phyloP scores from a whole-genome alignment of 2,113 vertebrate genomes.

The Psammodynastes pulverulentus region DNA sequence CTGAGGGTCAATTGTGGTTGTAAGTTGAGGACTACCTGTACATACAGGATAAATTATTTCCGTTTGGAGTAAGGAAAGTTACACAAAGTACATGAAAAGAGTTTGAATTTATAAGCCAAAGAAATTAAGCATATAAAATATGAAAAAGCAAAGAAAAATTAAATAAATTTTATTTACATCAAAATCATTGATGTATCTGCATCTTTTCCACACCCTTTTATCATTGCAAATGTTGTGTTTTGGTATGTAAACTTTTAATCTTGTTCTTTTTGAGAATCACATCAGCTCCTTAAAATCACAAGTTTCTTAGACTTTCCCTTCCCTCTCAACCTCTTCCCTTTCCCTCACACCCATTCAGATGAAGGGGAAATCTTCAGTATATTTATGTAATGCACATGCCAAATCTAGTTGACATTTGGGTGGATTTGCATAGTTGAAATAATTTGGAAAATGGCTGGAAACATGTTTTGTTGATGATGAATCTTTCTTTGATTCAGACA shows the following conservation, averaged over 20 bases:
- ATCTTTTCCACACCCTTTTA: neutral
- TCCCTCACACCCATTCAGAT: neutral
- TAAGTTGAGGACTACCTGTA: neutral
- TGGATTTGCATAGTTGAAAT: neutral
- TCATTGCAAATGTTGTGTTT: neutral
- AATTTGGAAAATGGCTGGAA: neutral
- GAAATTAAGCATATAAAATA: neutral
- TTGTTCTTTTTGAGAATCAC: neutral
- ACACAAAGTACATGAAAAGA: neutral
- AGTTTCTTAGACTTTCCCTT: neutral
- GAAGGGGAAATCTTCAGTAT: neutral
- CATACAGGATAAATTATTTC: neutral
- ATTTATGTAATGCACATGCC: neutral
- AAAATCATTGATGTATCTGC: neutral
- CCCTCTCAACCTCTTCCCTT: neutral
- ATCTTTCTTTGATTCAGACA: neutral
- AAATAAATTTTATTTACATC: neutral
- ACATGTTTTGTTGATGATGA: neutral
- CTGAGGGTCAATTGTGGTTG: too few relatives aligned
- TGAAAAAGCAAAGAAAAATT: neutral
- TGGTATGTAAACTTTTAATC: neutral
- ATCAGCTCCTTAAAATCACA: neutral
- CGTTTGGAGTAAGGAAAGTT: neutral
- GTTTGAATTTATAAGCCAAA: neutral
- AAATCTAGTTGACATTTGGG: neutral